phyloP scores from a whole-genome alignment of 2,888 invertebrate genomes.

The Drosophila austrosaltans region DNA sequence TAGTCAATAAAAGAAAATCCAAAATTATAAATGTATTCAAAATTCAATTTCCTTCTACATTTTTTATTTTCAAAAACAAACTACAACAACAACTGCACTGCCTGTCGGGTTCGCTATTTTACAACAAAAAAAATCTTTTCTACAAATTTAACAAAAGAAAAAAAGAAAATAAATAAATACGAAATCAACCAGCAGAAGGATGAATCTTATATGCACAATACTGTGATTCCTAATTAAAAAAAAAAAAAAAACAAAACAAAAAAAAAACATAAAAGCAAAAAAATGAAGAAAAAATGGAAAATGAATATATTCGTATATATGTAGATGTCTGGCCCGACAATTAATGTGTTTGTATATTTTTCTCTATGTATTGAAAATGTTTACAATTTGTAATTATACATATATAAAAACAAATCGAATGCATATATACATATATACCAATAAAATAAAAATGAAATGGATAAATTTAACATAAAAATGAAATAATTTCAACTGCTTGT shows the following conservation, averaged over 20 bases:
- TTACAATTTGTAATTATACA: conserved; percentile 42
- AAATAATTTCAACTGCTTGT: neutral
- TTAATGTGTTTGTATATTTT: conserved; percentile 46
- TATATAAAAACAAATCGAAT: conserved; percentile 32
- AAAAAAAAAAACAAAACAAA: conserved; percentile 26
- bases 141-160: conserved; percentile 19
- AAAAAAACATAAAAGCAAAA: conserved; percentile 9
- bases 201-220: conserved; percentile 59
- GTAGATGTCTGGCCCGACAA: conserved; percentile 30
- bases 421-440: conserved; percentile 46
- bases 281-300: neutral
- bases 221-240: conserved; percentile 68
- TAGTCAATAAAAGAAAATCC: conserved; percentile 42
- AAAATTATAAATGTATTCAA: conserved; percentile 35
- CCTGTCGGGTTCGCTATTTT: conserved; percentile 43
- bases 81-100: conserved; percentile 42
- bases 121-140: conserved; percentile 24
- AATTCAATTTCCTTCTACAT: conserved; percentile 23
- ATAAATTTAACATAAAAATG: neutral
- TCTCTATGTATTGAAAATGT: conserved; percentile 27
- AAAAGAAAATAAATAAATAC: conserved; percentile 24
- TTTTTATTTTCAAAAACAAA: conserved; percentile 34
- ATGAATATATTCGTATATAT: conserved; percentile 33
- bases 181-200: conserved; percentile 19
- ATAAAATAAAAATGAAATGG: conserved; percentile 35